phyloP scores from a whole-genome alignment of 2,797 vertebrate genomes.

The Petrocephalus schoutedeni region DNA sequence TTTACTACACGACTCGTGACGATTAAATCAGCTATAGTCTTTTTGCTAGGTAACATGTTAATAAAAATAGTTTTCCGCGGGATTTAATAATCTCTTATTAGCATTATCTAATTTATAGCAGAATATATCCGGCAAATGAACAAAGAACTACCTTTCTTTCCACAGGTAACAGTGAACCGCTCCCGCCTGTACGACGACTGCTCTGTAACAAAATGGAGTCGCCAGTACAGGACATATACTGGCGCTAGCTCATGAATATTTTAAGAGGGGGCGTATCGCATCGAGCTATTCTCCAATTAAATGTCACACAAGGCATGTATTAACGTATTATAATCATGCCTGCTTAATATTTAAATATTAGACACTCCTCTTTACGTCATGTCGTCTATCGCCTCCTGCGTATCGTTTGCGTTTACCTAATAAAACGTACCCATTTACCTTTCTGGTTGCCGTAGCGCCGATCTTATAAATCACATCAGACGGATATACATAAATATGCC shows the following conservation, averaged over 20 bases:
- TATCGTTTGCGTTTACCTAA: background rate
- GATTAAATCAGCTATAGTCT: background rate
- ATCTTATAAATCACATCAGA: background rate
- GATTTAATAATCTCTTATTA: background rate
- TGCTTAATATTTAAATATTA: background rate
- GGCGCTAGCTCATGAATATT: conserved; percentile 16
- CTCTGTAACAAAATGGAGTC: conserved; percentile 14
- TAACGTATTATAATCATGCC: background rate
- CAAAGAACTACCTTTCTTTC: background rate
- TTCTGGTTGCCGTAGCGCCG: background rate
- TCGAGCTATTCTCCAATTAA: background rate
- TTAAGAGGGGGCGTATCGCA: background rate
- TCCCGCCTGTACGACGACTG: background rate
- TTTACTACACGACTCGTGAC: background rate
- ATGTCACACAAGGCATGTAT: background rate
- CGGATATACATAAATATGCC: background rate
- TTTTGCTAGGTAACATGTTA: background rate
- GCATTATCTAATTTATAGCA: background rate
- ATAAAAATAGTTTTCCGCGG: background rate
- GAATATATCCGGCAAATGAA: background rate
- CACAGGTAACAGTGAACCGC: background rate
- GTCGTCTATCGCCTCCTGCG: background rate
- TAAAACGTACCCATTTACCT: background rate
- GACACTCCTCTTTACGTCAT: background rate
- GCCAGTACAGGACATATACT: background rate